Percentiles rank a stretch among this genome's conserved stretches.
Evolutionary conservation across 2,797 vertebrate genomes (phyloP).

Genomic region (Phataginus tetradactyla): DNA sequence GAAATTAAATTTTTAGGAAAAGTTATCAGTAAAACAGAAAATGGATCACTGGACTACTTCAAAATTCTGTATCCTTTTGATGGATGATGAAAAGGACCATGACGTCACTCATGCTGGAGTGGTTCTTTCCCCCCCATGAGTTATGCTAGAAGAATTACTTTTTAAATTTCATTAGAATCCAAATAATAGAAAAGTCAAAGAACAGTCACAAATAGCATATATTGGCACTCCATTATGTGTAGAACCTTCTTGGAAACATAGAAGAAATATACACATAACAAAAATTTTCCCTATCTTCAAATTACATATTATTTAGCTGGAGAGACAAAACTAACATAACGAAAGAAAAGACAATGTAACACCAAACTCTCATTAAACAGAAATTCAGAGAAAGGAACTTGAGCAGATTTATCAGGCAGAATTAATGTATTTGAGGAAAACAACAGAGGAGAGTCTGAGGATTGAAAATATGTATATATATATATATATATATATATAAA

Average conservation of each 20-base stretch:
- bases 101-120: not conserved
- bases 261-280: too few species aligned
- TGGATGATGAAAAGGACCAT: not conserved
- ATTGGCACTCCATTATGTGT: not conserved
- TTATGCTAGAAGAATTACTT: not conserved
- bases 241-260: not conserved
- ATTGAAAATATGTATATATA: not conserved
- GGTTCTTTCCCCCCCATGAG: not conserved
- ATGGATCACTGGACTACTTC: not conserved
- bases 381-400: not conserved
- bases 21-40: not conserved
- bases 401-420: not conserved
- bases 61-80: not conserved
- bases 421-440: not conserved
- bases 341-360: not conserved
- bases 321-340: not conserved
- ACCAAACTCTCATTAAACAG: conserved; percentile 11
- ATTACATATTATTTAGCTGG: not conserved
- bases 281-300: not conserved
- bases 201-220: not conserved
- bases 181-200: not conserved
- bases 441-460: not conserved
- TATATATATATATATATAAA: too few species aligned
- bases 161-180: not conserved
- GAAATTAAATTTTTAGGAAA: not conserved